Conservation (phyloP, 1,140 invertebrate species). For the Condylostylus longicornis region DNA sequence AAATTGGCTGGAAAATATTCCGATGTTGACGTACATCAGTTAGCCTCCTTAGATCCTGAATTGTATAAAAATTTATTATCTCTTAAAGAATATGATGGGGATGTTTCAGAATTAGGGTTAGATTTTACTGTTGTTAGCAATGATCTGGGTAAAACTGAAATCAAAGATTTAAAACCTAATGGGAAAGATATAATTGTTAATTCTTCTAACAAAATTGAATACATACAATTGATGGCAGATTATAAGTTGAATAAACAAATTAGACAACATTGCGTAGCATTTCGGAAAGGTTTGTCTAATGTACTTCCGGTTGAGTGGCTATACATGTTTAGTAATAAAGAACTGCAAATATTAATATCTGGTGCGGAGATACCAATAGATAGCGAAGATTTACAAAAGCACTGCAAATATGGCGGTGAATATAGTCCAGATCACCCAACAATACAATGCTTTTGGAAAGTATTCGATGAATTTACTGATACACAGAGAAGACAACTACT, state of each 20-base stretch:
- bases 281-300: conserved; percentile 72
- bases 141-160: conserved; percentile 76
- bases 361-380: conserved; percentile 87
- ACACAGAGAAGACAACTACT: conserved; percentile 71
- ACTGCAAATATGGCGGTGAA: conserved; percentile 76
- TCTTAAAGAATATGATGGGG: conserved; percentile 65
- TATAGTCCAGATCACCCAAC: conserved; percentile 65
- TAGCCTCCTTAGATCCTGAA: conserved; percentile 83
- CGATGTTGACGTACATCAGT: conserved; percentile 82
- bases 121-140: conserved; percentile 87
- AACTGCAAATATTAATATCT: conserved; percentile 86
- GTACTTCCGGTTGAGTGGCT: conserved; percentile 84
- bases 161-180: conserved; percentile 79
- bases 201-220: conserved; percentile 84
- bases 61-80: conserved; percentile 82
- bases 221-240: conserved; percentile 91
- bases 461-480: conserved; percentile 70
- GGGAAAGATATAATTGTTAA: conserved; percentile 83
- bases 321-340: conserved; percentile 87
- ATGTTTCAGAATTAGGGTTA: conserved; percentile 67
- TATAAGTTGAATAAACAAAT: conserved; percentile 91
- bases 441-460: conserved; percentile 69
- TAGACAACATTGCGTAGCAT: conserved; percentile 67
- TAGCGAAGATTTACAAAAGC: conserved; percentile 66
- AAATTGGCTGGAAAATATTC: conserved; percentile 65